These are phyloP conservation scores for Actinia tenebrosa DNA, from an alignment of 64 coral and sea anemone species.

Conservation along the genomic window DNA sequence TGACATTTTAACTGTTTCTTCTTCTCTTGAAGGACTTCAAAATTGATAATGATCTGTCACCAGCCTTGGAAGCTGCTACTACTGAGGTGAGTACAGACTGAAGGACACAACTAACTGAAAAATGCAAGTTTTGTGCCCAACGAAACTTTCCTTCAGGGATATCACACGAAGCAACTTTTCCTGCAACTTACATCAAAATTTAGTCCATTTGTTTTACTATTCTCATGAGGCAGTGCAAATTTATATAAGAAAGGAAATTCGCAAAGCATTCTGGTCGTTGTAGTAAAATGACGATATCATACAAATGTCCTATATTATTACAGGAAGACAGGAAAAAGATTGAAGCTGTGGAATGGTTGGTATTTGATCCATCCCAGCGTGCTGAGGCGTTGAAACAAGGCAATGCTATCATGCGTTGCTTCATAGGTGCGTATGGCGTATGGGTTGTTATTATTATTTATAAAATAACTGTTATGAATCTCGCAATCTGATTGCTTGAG, in stretches of 20 bases:
- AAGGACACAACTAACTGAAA: too few species aligned
- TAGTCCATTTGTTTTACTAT: too few species aligned
- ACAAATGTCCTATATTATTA: background rate
- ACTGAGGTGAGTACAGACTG: slow-evolving; percentile 49
- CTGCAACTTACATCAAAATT: too few species aligned
- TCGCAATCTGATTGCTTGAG: too few species aligned
- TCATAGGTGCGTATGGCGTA: slow-evolving; percentile 69
- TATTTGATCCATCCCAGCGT: slow-evolving; percentile 96
- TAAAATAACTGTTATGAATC: too few species aligned
- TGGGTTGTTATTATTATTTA: background rate
- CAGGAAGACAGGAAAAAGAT: slow-evolving; percentile 96
- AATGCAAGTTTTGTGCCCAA: too few species aligned
- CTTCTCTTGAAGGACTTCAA: slow-evolving; percentile 58
- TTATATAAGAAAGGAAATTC: too few species aligned
- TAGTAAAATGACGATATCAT: too few species aligned
- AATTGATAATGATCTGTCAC: slow-evolving; percentile 57
- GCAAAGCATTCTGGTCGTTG: too few species aligned
- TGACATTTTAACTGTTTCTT: background rate
- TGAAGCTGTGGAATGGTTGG: slow-evolving; percentile 95
- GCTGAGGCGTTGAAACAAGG: slow-evolving; percentile 92
- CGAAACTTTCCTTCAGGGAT: too few species aligned
- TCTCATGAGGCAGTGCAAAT: too few species aligned
- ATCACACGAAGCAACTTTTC: too few species aligned
- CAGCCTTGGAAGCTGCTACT: slow-evolving; percentile 90
- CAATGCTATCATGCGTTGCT: slow-evolving; percentile 96